Evolutionary conservation across 2,797 vertebrate species (phyloP), one percentile per base, ranked within the genome.

Genomic region (Sus cebifrons): DNA sequence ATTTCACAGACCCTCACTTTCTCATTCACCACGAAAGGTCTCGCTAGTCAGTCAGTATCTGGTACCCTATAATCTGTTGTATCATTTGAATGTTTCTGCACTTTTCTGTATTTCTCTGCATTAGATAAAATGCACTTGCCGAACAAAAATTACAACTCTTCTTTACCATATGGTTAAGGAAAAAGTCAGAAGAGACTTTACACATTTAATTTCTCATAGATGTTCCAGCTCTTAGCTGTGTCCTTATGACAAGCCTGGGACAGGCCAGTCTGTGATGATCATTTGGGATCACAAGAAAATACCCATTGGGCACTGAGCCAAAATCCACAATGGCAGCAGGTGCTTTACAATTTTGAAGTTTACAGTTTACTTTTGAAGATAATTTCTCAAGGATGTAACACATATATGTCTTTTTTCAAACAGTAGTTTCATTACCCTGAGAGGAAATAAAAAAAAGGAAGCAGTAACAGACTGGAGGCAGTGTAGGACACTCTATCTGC

Each of bases 161-260:
- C 9, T 56, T 71, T 67, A 49, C 14, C 9, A 65, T 65, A 54
- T 44, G 2, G 5, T 60, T 67, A 60, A 6, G 7, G 8, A 27
- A 77, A 20, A 77, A 77, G 13, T 89, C 58, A 78, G 29, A 86
- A 62, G 27, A 67, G 20, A 78, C 14, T 58, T 84, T 60, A n/a
- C 14, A 21, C 27, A 92, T 68, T 56, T 29, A 85, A 62, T 62
- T 73, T 73, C 10, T 7, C 15, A 2, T 75, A 27, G 32, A 65
- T 20, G 25, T 32, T 54, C 44, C 17, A 68, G 3, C 13, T 1
- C 14, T 17, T 20, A 13, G 75, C 44, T 44, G 21, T 27, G 8
- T 40, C 21, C 5, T 36, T 36, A 9, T 1, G 36, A 18, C 78
- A 25, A 74, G 13, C 6, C 1, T 0, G 2, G 1, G 4, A 54